Percentiles rank a stretch among this genome's conserved stretches.
These are phyloP conservation scores for Acinonyx jubatus DNA, from an alignment of 2,113 vertebrate species.

Conservation along the genomic window DNA sequence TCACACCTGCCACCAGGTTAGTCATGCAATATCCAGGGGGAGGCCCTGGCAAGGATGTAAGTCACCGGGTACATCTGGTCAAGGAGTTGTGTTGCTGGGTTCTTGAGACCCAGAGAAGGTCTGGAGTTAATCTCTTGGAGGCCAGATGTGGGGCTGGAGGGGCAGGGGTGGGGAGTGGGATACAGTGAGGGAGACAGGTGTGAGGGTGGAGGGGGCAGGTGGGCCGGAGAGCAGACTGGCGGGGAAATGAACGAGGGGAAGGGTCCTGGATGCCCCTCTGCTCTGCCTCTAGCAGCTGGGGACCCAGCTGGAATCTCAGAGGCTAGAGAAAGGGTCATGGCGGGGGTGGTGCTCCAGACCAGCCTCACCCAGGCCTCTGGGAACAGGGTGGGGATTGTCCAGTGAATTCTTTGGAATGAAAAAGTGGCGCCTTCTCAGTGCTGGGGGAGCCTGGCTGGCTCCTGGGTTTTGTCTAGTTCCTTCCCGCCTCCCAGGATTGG, in stretches of 20 bases:
- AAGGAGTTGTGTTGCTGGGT: background rate
- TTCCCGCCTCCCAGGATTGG: background rate
- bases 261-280: background rate
- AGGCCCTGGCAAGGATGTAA: background rate
- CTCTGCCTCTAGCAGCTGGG: background rate
- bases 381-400: constrained; percentile 29
- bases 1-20: background rate
- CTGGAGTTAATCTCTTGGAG: background rate
- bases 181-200: background rate
- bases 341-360: background rate
- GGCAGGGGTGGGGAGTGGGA: background rate
- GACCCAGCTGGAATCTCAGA: background rate
- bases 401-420: constrained; percentile 45
- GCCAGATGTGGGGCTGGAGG: background rate
- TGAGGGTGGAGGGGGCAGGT: background rate
- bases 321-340: background rate
- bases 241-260: background rate
- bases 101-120: background rate
- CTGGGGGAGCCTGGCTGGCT: background rate
- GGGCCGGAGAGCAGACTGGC: background rate
- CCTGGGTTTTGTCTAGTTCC: background rate
- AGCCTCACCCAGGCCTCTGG: background rate
- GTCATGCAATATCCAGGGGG: background rate
- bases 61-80: background rate
- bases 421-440: background rate